A percentile compares a stretch with the other conserved stretches of the same genome.
phyloP scores from a whole-genome alignment of 2,113 vertebrate genomes.

The Indicator maculatus region DNA sequence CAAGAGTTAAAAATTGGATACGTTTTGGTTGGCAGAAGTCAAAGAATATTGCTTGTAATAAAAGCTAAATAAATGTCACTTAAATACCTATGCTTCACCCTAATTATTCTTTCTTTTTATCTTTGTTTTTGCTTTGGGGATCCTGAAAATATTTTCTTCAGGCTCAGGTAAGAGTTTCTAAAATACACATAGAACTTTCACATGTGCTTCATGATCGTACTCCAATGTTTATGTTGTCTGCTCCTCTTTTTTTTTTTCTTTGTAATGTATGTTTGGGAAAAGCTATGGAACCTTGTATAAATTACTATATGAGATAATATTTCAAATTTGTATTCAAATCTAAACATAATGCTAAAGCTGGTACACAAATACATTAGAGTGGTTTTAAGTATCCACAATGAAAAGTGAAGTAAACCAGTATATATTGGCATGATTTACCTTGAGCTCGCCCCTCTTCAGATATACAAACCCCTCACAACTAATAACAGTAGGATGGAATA shows the following conservation, averaged over 20 bases:
- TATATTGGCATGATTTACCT: not conserved
- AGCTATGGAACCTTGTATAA: not conserved
- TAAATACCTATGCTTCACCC: not conserved
- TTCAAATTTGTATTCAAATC: not conserved
- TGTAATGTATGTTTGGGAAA: not conserved
- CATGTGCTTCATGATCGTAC: not conserved
- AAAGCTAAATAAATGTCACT: not conserved
- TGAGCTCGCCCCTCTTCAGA: not conserved
- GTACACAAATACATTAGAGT: not conserved
- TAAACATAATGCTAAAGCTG: not conserved
- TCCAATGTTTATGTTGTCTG: not conserved
- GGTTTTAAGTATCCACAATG: not conserved
- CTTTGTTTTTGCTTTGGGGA: not conserved
- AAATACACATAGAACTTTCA: not conserved
- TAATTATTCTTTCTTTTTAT: conserved; percentile 35
- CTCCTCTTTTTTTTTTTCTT: not conserved
- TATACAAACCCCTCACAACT: not conserved
- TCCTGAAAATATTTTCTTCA: conserved; percentile 53
- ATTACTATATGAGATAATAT: not conserved
- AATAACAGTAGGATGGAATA: not conserved
- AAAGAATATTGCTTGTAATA: not conserved
- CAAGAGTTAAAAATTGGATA: not conserved
- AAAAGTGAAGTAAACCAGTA: not conserved
- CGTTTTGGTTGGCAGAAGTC: not conserved
- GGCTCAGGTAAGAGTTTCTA: conserved; percentile 78